Evolutionary conservation across 2,113 vertebrate species (phyloP), one percentile per base, ranked within the genome.

Genomic region (Neolamprologus cancellatus): DNA sequence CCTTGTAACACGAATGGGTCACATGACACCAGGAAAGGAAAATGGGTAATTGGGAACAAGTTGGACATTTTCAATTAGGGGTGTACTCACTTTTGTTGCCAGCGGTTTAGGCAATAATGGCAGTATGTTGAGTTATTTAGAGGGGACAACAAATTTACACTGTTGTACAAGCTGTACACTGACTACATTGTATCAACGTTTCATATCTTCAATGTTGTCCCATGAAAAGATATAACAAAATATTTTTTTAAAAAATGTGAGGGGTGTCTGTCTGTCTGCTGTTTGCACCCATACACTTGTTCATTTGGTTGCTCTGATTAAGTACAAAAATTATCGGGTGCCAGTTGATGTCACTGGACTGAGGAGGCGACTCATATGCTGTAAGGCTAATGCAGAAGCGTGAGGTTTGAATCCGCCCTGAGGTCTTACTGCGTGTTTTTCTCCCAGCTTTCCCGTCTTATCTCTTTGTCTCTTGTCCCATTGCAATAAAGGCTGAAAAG

Each of bases 161-260:
- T 32, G 28, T 61, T 61, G 57, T 32, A 61, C 28, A 61, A 32
- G 28, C 57, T 61, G 57, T 61, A 61, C 57, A 32, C 28, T 61
- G 28, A 32, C 15, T 32, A 61, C 57, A 61, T 11, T 61, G 57
- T 18, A 61, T 61, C 15, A 61, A 2, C 3, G 5, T 11, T 18
- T 61, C 57, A 61, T 61, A 61, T 61, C 57, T 61, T 32, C 28
- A 61, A 11, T 61, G 15, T 32, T 32, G 57, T 61, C 57, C 55
- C 28, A 59, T 59, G 15, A 32, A 59, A 59, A 59, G 28, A 59
- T 59, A 61, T 32, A 11, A 61, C 28, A 61, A 59, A 32, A 59
- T 32, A 2, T 59, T 1, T 59, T 52, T 17, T 59, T 10, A 0
- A 0, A 1, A 59, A 59, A 11, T 69, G 64, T 1, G 3, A 32